Evolutionary conservation across 1,140 invertebrate genomes (phyloP).

Genomic region (Nephotettix cincticeps): DNA sequence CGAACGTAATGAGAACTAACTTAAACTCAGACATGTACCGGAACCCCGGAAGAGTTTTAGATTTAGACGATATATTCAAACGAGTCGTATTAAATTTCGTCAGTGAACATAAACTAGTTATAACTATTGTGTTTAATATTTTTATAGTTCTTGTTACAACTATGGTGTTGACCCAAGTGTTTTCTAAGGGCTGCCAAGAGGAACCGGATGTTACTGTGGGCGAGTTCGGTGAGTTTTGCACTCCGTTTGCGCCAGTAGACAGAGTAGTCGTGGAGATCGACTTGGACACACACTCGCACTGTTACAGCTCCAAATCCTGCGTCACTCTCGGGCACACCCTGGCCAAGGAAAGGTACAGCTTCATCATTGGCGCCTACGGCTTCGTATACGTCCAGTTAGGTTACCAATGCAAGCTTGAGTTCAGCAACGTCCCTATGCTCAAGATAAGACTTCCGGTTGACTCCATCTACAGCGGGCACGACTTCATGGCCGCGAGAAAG

Average conservation of each 20-base stretch:
- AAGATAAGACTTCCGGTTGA: not conserved
- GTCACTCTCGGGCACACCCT: not conserved
- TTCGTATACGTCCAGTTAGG: not conserved
- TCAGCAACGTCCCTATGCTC: not conserved
- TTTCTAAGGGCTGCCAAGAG: not conserved
- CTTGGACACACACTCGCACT: not conserved
- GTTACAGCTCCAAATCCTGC: constrained; percentile 14
- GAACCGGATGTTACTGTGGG: not conserved
- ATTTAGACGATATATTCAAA: too few species aligned
- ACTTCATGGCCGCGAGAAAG: not conserved
- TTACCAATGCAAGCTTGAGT: not conserved
- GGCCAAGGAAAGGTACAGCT: not conserved
- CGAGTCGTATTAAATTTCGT: too few species aligned
- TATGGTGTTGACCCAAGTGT: too few species aligned
- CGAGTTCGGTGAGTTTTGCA: not conserved
- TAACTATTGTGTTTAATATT: too few species aligned
- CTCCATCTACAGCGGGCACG: not conserved
- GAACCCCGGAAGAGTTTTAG: too few species aligned
- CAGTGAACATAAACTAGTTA: too few species aligned
- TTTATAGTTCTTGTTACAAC: too few species aligned
- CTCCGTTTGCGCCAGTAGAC: not conserved
- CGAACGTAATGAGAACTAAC: too few species aligned
- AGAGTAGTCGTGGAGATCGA: not conserved
- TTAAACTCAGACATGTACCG: too few species aligned
- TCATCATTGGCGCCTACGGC: constrained; percentile 7